Percentiles rank a stretch among this genome's conserved stretches.
Evolutionary conservation across 2,888 invertebrate species (phyloP).

Genomic region (Heliothis peltigera): DNA sequence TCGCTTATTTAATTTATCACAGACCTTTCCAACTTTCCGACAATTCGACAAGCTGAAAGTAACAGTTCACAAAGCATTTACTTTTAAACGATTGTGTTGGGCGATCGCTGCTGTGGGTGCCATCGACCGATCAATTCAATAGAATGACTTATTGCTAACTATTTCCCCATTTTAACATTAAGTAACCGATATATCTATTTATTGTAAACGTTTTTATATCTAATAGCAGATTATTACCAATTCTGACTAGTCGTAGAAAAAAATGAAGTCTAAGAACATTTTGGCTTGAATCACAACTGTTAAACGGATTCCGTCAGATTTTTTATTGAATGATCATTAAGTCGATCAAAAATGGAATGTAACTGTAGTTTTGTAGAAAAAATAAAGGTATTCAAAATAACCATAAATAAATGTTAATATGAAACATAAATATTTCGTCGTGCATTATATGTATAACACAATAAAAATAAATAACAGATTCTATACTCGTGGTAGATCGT

Average conservation of each 20-base stretch:
- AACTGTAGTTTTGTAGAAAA: not conserved
- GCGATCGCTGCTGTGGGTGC: not conserved
- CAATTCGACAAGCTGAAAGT: constrained; percentile 26
- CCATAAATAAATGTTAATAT: too few species aligned
- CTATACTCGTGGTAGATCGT: too few species aligned
- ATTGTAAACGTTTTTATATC: not conserved
- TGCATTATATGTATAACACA: too few species aligned
- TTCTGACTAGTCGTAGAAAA: not conserved
- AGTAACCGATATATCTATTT: not conserved
- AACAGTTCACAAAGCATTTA: constrained; percentile 21
- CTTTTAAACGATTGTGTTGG: not conserved
- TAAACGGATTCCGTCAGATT: not conserved
- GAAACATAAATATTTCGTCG: too few species aligned
- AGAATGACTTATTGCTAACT: not conserved
- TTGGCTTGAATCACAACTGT: not conserved
- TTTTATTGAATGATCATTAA: not conserved
- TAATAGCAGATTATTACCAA: not conserved
- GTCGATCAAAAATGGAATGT: not conserved
- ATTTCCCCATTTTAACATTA: not conserved
- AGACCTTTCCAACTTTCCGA: constrained; percentile 48
- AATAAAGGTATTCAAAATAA: not conserved
- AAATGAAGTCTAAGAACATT: not conserved
- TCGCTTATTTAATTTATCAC: constrained; percentile 68
- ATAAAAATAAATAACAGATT: too few species aligned
- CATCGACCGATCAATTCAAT: constrained; percentile 5